Evolutionary conservation across 1,140 invertebrate species (phyloP), one percentile per base, ranked within the genome.

Genomic region (Drosophila setifemur): DNA sequence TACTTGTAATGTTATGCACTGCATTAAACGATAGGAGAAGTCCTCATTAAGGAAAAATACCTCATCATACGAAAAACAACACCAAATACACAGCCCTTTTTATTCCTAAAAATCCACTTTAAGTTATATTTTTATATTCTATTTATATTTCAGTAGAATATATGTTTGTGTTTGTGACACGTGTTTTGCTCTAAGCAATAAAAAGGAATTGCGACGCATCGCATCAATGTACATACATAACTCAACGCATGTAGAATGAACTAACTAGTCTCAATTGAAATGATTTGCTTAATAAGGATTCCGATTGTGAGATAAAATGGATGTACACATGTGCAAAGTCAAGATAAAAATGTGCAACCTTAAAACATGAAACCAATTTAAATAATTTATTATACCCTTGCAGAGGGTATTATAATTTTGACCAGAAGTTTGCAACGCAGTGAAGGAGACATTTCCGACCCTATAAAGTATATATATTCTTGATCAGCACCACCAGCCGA

Each of bases 251-350:
- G 55, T 54, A 31, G 33, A 45, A 18, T 11, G 39, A 3, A 39
- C 40, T 73, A 75, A 79, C 66, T 28, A 81, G 71, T 66, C 76
- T 75, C 70, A 81, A 79, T 79, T 79, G 76, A 73, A 73, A 47
- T 83, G 72, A 76, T 81, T 76, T 54, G 29, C 39, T 71, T 58
- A 55, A 71, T 58, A 64, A 61, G 70, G 64, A 58, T 70, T 60
- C 48, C 49, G 40, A 69, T 69, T 31, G 35, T 37, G 31, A 47
- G 50, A 58, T 48, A 63, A 45, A 39, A 63, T 61, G 58, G 58
- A 37, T 25, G 35, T 61, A 61, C 19, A 60, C 11, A 23, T 16
- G 5, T n/a, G 6, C 9, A 42, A 42, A 16, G 31, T 23, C 50
- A 19, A 57, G 52, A 33, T 26, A n/a, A 19, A 44, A 45, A n/a